Percentiles rank a stretch among this genome's conserved stretches.
These are phyloP conservation scores for Muscina levida DNA, from an alignment of 2,888 invertebrate genomes.

Conservation along the genomic window DNA sequence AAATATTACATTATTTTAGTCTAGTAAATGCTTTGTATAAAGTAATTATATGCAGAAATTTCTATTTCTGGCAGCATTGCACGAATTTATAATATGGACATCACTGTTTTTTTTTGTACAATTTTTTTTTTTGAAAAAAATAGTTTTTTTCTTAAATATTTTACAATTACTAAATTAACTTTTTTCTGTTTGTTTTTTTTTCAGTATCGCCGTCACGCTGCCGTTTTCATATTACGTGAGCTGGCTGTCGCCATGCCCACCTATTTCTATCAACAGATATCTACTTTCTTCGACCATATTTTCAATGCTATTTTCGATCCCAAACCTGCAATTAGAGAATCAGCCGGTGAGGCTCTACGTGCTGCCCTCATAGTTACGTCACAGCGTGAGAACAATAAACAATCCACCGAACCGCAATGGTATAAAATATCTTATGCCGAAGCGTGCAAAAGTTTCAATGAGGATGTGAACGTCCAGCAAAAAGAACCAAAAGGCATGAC, in stretches of 20 bases:
- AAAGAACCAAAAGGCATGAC: slow-evolving; percentile 88
- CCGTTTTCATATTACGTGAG: slow-evolving; percentile 94
- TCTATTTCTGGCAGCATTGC: no score
- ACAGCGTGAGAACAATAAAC: slow-evolving; percentile 96
- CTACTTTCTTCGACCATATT: slow-evolving; percentile 95
- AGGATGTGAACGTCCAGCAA: slow-evolving; percentile 82
- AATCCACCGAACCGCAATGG: slow-evolving; percentile 93
- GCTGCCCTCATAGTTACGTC: slow-evolving; percentile 97
- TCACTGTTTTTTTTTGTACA: no score
- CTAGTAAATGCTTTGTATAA: no score
- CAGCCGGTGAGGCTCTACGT: slow-evolving; percentile 95
- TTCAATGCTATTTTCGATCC: slow-evolving; percentile 95
- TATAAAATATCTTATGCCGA: slow-evolving; percentile 96
- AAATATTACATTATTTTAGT: no score
- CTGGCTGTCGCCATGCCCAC: slow-evolving; percentile 97
- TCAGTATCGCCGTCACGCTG: slow-evolving; percentile 91
- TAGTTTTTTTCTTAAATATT: no score
- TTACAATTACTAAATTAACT: slow-evolving; percentile 12
- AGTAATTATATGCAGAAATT: no score
- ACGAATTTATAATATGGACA: no score
- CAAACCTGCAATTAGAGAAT: slow-evolving; percentile 94
- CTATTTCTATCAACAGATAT: slow-evolving; percentile 97
- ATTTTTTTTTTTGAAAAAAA: no score
- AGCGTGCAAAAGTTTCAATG: slow-evolving; percentile 86
- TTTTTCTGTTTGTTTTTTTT: slow-evolving; percentile 61